Evolutionary conservation across 2,797 vertebrate genomes (phyloP).

Genomic region (Phoxinus dragarum): DNA sequence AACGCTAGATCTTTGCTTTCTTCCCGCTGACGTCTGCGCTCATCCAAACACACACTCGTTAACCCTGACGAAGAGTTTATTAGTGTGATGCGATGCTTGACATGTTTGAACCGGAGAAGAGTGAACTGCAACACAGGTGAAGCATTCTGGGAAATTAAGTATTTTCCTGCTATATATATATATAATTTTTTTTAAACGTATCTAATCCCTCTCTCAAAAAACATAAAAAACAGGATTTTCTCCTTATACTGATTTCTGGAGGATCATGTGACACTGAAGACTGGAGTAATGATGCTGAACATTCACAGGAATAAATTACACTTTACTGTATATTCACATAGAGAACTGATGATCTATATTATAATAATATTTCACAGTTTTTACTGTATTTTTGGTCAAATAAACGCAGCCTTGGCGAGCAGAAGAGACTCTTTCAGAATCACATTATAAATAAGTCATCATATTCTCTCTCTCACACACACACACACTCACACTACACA

Average conservation of each 20-base stretch:
- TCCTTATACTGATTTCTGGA: too few relatives aligned
- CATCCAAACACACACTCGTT: neutral
- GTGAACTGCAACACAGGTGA: neutral
- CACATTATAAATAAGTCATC: neutral
- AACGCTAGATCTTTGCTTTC: conserved; percentile 66
- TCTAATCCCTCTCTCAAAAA: too few relatives aligned
- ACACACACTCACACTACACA: neutral
- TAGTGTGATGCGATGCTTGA: neutral
- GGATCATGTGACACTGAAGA: too few relatives aligned
- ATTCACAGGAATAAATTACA: too few relatives aligned
- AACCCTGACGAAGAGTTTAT: neutral
- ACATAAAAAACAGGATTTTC: too few relatives aligned
- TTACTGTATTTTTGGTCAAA: neutral
- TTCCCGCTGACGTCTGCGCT: conserved; percentile 21
- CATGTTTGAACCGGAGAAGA: too few relatives aligned
- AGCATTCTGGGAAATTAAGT: neutral
- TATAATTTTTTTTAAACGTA: too few relatives aligned
- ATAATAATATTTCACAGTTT: neutral
- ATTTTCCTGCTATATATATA: too few relatives aligned
- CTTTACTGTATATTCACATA: too few relatives aligned
- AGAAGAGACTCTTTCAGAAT: neutral
- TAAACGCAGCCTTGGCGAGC: neutral
- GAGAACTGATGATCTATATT: neutral
- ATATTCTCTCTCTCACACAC: neutral
- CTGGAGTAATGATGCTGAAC: too few relatives aligned